Percentiles rank a stretch among this genome's conserved stretches.
These are phyloP conservation scores for Ardeotis arabs DNA, from an alignment of 2,113 vertebrate species.

Conservation along the genomic window DNA sequence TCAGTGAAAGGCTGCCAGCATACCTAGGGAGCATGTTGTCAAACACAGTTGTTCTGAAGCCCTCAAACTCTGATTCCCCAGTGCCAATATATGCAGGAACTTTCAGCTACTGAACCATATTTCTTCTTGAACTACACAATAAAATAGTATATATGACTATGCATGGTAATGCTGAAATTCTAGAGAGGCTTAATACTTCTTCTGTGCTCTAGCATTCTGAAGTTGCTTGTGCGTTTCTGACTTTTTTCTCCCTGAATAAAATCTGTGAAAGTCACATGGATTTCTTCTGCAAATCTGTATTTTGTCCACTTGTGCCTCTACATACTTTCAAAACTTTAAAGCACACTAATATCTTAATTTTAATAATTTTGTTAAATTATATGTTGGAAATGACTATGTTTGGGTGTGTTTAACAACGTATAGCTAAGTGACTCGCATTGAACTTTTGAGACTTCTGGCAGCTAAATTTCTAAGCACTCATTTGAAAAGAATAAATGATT, in stretches of 20 bases:
- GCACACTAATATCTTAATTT: not conserved
- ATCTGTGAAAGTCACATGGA: not conserved
- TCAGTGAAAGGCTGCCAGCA: not conserved
- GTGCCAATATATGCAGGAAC: not conserved
- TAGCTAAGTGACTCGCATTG: not conserved
- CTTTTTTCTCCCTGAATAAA: not conserved
- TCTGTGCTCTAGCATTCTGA: not conserved
- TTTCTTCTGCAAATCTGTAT: not conserved
- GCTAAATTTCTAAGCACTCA: not conserved
- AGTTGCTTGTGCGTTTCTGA: not conserved
- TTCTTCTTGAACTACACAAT: not conserved
- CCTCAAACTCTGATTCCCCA: not conserved
- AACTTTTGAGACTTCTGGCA: not conserved
- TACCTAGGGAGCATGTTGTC: not conserved
- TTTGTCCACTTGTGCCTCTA: not conserved
- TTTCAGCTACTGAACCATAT: not conserved
- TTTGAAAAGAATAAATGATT: not conserved
- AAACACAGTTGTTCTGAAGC: not conserved
- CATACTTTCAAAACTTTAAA: not conserved
- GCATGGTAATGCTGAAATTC: not conserved
- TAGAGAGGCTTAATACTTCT: not conserved
- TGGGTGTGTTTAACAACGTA: not conserved
- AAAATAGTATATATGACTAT: not conserved
- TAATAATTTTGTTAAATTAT: not conserved
- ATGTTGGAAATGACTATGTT: not conserved